Evolutionary conservation across 2,113 vertebrate species (phyloP), one percentile per base, ranked within the genome.

Genomic region (Meriones unguiculatus): DNA sequence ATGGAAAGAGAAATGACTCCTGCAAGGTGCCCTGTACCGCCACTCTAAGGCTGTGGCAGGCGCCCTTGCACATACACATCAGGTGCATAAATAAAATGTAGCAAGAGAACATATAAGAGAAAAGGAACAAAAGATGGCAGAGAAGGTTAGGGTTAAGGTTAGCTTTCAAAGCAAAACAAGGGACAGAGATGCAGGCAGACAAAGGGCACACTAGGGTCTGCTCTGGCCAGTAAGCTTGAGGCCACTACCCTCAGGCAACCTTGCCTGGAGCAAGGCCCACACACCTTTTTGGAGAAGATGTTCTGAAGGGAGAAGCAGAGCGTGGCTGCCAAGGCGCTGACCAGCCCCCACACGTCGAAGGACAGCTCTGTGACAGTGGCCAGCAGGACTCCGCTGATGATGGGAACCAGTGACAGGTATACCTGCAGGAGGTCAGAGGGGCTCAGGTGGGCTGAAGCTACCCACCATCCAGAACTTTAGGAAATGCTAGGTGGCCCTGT

Each of bases 201-300:
- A 65, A n/a, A 30, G 28, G 28, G 38, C 64, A 52, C 11, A 69
- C 15, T 28, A 41, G 15, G 81, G 57, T 38, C n/a, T 62, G 80
- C n/a, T 62, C n/a, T 84, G n/a, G 18, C 32, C 32, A n/a, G 78
- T n/a, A 9, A 8, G 18, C 52, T 32, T 57, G 32, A 57, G 12
- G 78, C 32, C 78, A 59, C 18, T 18, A 1, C 18, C 54, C 78
- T 81, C 8, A 18, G 38, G 59, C 38, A 5, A 18, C 24, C n/a
- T 46, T 7, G 2, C 50, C 46, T 24, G 15, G 52, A 30, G 32
- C 12, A 25, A 15, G 46, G 2, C n/a, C n/a, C 62, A n/a, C 75
- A 35, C 97, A 99, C 99, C 99, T 99, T 99, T 98, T 99, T 99
- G 2, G 99, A 99, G 98, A 99, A 99, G 97, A 99, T 99, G 97